Base-by-base conservation (phyloP, 2,113 vertebrate genomes). In the Ctenomys sociabilis region DNA sequence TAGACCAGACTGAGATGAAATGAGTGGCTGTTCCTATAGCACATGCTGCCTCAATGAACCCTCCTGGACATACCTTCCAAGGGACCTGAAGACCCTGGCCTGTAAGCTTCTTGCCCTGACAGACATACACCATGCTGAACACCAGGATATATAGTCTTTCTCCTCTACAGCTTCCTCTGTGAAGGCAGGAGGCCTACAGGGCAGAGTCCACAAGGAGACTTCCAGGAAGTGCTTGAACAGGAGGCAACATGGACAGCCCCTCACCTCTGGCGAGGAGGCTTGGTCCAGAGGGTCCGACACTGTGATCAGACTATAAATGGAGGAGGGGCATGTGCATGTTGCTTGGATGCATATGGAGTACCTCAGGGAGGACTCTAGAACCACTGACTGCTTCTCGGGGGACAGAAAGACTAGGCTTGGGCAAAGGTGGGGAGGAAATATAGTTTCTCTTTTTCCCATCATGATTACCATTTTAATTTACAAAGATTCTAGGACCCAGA, bases 401-500 rank as follows among this genome's bases (percentile, higher is more conserved):
- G 85, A 66, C 22, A 63, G 66, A 59, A 22, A 32, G 45, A 2
- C 14, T 10, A 66, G 85, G 40, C 37, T 73, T 61, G n/a, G 32
- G 63, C 32, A 59, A 6, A 17, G 54, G 4, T 19, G 3, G 82
- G 43, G 66, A 64, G 52, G 12, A 95, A 87, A 77, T 37, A n/a
- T 17, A 5, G 12, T 63, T 93, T 87, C 49, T 37, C n/a, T 87
- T 86, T 24, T 59, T 43, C 43, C 4, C 52, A n/a, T 26, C 8
- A n/a, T 2, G 63, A 64, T 64, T 64, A 77, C 54, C 43, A 32
- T 72, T 84, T 88, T 77, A 64, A 72, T 73, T 96, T 88, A 92
- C 86, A 83, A 59, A 88, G 86, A 75, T 59, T 57, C 49, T 13
- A 19, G 49, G 70, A 77, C 68, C 80, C 78, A 68, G 54, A 75